phyloP scores from a whole-genome alignment of 2,888 invertebrate species.

The Trachelus troglodyta region DNA sequence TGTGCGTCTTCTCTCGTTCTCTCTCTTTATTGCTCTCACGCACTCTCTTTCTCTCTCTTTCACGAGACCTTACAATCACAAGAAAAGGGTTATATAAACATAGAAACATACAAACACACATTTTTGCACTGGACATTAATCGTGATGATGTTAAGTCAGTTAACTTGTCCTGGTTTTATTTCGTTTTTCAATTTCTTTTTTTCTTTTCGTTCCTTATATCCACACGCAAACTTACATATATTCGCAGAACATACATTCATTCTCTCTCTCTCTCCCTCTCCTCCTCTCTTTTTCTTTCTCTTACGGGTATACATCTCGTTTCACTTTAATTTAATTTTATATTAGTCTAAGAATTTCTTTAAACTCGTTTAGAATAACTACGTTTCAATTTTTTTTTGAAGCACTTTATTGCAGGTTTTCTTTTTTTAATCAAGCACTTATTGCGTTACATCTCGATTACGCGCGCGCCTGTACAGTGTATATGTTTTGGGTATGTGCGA shows the following conservation, averaged over 20 bases:
- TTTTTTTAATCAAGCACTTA: slow-evolving; percentile 53
- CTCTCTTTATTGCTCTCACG: slow-evolving; percentile 18
- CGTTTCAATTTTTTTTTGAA: slow-evolving; percentile 41
- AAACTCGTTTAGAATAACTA: slow-evolving; percentile 12
- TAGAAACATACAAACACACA: slow-evolving; percentile 63
- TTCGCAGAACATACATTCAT: not conserved
- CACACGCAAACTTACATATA: not conserved
- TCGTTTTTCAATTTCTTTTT: slow-evolving; percentile 35
- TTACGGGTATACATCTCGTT: not conserved
- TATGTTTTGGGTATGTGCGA: not conserved
- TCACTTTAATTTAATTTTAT: not conserved
- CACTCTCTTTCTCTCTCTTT: not conserved
- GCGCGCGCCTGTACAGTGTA: not conserved
- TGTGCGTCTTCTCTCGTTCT: slow-evolving; percentile 12
- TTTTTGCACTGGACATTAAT: slow-evolving; percentile 19
- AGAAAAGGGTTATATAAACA: slow-evolving; percentile 58
- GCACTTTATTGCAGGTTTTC: slow-evolving; percentile 53
- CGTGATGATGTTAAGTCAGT: not conserved
- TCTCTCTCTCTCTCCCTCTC: no score
- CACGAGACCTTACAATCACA: slow-evolving; percentile 37
- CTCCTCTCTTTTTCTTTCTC: not conserved
- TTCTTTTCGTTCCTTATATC: slow-evolving; percentile 7
- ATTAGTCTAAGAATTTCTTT: not conserved
- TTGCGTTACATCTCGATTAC: slow-evolving; percentile 40
- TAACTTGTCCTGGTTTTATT: not conserved